A percentile compares a stretch with the other conserved stretches of the same genome.
Evolutionary conservation across 2,797 vertebrate genomes (phyloP).

Genomic region (Catharus ustulatus): DNA sequence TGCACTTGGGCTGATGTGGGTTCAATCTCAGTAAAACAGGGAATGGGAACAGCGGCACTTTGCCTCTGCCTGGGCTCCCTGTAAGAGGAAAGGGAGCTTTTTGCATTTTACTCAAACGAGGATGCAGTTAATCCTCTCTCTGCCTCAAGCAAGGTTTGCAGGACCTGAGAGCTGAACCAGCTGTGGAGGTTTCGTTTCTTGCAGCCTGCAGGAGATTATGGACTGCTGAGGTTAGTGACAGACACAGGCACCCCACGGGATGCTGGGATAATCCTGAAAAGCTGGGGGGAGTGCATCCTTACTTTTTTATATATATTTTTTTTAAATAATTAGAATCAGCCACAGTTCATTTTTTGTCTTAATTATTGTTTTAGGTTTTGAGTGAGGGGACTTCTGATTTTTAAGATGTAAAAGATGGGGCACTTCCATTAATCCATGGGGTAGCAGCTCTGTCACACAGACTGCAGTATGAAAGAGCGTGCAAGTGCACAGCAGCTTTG

Average conservation of each 20-base stretch:
- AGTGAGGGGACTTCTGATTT: background rate
- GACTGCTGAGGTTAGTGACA: background rate
- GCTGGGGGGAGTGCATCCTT: background rate
- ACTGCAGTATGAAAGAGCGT: background rate
- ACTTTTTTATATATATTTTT: too few species aligned
- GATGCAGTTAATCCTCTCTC: background rate
- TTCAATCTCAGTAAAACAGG: background rate
- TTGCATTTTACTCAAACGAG: fast-evolving
- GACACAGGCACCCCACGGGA: background rate
- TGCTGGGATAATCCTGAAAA: background rate
- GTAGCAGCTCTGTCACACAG: background rate
- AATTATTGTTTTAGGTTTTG: background rate
- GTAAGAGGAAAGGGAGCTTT: background rate
- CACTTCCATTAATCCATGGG: background rate
- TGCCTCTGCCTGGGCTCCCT: background rate
- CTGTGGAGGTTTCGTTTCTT: background rate
- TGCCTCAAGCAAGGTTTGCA: background rate
- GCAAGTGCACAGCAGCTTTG: background rate
- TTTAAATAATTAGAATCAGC: background rate
- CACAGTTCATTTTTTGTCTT: background rate
- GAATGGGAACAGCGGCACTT: background rate
- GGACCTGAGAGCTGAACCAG: background rate
- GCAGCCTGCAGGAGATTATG: background rate
- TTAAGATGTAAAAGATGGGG: fast-evolving
- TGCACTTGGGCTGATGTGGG: background rate